phyloP scores from a whole-genome alignment of 2,888 invertebrate genomes.

The Brachyptera risi region DNA sequence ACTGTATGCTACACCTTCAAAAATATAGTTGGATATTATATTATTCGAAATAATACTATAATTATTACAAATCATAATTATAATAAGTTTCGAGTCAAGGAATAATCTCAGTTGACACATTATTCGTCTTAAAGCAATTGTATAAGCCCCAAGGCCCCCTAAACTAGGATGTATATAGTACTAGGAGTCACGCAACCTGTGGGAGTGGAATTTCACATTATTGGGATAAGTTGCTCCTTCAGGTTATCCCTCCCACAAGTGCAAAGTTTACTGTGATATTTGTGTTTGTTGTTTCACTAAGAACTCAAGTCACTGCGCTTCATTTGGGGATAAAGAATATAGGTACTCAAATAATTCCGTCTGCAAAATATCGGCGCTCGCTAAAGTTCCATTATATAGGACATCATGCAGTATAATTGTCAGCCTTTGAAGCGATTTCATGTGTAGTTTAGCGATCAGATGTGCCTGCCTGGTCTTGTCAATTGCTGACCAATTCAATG shows the following conservation, averaged over 20 bases:
- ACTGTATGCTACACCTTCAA: no score
- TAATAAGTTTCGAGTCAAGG: no score
- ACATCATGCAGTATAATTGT: not conserved
- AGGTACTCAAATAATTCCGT: no score
- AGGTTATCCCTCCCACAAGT: not conserved
- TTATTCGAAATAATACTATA: no score
- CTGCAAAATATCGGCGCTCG: not conserved
- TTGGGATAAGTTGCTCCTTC: not conserved
- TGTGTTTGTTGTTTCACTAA: conserved; percentile 23
- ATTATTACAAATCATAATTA: no score
- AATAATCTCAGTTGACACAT: no score
- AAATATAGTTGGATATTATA: no score
- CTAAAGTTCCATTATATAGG: not conserved
- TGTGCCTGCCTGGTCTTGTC: conserved; percentile 7
- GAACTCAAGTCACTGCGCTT: conserved; percentile 5
- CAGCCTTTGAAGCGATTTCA: not conserved
- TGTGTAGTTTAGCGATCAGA: not conserved
- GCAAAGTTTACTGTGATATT: conserved; percentile 28
- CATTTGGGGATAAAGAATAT: not conserved
- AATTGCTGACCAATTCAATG: not conserved
- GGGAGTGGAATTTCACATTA: not conserved
- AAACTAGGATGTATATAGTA: not conserved
- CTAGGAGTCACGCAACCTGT: not conserved
- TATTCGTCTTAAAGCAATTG: not conserved
- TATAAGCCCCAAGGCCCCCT: not conserved